phyloP scores from a whole-genome alignment of 2,113 vertebrate genomes.

The Ageneiosus marmoratus region DNA sequence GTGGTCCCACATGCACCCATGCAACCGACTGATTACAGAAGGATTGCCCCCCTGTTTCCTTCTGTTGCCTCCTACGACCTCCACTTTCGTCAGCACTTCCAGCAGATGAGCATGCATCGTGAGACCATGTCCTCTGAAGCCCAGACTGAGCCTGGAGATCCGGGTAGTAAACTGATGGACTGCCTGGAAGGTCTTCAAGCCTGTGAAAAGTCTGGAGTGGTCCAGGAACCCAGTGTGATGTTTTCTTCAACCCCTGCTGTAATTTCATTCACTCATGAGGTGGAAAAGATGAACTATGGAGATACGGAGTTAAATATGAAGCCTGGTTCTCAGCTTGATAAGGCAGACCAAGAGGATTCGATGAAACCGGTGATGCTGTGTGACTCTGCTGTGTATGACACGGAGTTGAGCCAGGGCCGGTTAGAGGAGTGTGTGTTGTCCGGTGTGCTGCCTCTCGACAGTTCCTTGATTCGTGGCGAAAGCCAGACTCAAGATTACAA shows the following conservation, averaged over 20 bases:
- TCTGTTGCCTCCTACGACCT: slow-evolving; percentile 42
- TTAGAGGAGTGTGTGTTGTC: slow-evolving; percentile 47
- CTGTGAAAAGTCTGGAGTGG: slow-evolving; percentile 29
- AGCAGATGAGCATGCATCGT: slow-evolving; percentile 42
- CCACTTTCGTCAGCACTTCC: slow-evolving; percentile 52
- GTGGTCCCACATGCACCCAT: slow-evolving; percentile 59
- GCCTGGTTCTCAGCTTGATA: neutral
- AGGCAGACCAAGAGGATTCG: slow-evolving; percentile 1
- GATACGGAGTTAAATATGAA: slow-evolving; percentile 11
- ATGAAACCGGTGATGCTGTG: neutral
- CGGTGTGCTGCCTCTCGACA: slow-evolving; percentile 55
- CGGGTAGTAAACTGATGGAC: slow-evolving; percentile 49
- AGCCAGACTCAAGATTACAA: slow-evolving; percentile 9
- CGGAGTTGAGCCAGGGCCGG: slow-evolving; percentile 33
- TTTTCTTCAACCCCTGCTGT: slow-evolving; percentile 47
- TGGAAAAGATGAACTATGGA: slow-evolving; percentile 24
- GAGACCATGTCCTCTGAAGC: slow-evolving; percentile 58
- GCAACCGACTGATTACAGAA: slow-evolving; percentile 60
- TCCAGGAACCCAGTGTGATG: slow-evolving; percentile 31
- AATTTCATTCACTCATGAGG: slow-evolving; percentile 8
- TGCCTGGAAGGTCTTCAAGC: slow-evolving; percentile 41
- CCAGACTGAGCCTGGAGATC: slow-evolving; percentile 59
- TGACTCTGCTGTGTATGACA: slow-evolving; percentile 36
- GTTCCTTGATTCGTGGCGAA: slow-evolving; percentile 58
- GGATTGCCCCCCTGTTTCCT: slow-evolving; percentile 44